A percentile compares a stretch with the other conserved stretches of the same genome.
These are phyloP conservation scores for Mormyrus lacerda DNA, from an alignment of 2,113 vertebrate genomes.

Conservation along the genomic window DNA sequence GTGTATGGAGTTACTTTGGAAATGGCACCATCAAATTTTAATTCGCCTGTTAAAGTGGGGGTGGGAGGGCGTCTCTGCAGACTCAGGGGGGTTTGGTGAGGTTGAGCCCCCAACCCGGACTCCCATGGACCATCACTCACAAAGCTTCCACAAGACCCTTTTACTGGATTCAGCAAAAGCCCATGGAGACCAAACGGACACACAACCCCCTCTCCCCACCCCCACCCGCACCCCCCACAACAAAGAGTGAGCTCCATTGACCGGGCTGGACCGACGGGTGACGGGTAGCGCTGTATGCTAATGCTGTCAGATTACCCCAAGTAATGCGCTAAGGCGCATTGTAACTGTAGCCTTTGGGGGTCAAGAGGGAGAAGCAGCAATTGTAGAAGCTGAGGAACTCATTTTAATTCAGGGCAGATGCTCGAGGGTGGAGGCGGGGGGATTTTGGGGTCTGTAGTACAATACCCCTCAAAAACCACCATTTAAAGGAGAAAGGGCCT, in stretches of 20 bases:
- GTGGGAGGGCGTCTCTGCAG: background rate
- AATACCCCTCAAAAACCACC: conserved; percentile 8
- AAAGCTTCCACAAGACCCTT: background rate
- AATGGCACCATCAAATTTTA: background rate
- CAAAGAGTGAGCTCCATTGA: background rate
- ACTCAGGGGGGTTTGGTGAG: background rate
- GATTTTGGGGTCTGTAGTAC: conserved; percentile 10
- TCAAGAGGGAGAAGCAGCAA: conserved; percentile 12
- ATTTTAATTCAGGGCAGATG: conserved; percentile 21
- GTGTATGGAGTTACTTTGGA: background rate
- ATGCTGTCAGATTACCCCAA: conserved; percentile 10
- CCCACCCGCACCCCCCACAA: background rate
- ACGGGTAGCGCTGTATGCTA: background rate
- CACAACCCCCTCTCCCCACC: background rate
- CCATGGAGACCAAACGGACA: background rate
- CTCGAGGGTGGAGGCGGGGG: background rate
- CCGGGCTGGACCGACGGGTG: background rate
- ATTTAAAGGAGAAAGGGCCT: conserved; percentile 17
- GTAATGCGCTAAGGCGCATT: background rate
- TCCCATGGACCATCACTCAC: background rate
- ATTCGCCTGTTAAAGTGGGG: background rate
- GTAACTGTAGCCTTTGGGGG: conserved; percentile 11
- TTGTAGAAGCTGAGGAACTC: conserved; percentile 12
- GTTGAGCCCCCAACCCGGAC: background rate
- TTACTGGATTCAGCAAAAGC: background rate